A percentile compares a stretch with the other conserved stretches of the same genome.
These are phyloP conservation scores for Papilio gigon DNA, from an alignment of 2,888 invertebrate genomes.

Conservation along the genomic window DNA sequence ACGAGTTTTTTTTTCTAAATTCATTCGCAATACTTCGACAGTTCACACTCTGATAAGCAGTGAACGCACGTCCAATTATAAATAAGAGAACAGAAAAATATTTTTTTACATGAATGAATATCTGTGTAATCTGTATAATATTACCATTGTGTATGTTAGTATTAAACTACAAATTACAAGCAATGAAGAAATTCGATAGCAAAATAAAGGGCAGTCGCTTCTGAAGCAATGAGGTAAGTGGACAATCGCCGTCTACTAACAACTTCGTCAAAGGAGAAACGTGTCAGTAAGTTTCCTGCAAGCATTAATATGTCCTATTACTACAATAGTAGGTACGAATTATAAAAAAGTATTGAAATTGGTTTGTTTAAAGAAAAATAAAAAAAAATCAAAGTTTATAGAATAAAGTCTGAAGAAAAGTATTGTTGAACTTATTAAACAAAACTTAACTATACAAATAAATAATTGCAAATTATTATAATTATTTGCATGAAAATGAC, in stretches of 20 bases:
- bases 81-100: neutral
- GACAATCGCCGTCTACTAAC: neutral
- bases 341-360: too few species aligned
- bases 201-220: neutral
- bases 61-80: neutral
- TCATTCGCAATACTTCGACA: neutral
- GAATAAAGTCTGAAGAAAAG: neutral
- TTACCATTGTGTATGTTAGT: neutral
- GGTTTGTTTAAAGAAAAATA: too few species aligned
- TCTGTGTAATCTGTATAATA: neutral
- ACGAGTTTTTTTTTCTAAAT: neutral
- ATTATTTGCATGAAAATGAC: neutral
- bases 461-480: neutral
- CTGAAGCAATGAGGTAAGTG: constrained; percentile 4
- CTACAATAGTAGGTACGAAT: neutral
- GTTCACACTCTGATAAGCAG: constrained; percentile 3
- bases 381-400: too few species aligned
- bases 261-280: neutral
- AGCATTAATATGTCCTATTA: neutral
- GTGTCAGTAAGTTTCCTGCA: neutral
- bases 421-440: too few species aligned
- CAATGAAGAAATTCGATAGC: neutral
- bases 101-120: neutral
- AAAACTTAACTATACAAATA: neutral
- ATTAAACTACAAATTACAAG: neutral